Percentiles rank a stretch among this genome's conserved stretches.
These are phyloP conservation scores for Cyprinodon brontotheroides DNA, from an alignment of 2,113 vertebrate species.

Conservation along the genomic window DNA sequence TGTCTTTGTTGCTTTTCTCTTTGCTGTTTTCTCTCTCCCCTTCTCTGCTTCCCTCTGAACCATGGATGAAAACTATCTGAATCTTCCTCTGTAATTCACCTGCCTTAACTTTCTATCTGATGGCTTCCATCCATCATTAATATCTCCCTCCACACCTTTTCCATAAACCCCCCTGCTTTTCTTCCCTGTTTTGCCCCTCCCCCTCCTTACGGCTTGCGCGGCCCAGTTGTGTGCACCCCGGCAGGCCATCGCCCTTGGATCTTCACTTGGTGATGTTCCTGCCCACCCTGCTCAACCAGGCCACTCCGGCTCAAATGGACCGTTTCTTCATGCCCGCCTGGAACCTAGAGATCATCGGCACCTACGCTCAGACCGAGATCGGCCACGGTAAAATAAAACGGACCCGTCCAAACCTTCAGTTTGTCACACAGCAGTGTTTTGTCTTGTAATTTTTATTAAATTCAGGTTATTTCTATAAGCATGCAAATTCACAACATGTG, in stretches of 20 bases:
- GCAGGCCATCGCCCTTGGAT: conserved; percentile 91
- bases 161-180: conserved; percentile 24
- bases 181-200: conserved; percentile 13
- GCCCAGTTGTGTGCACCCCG: conserved; percentile 87
- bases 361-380: conserved; percentile 99
- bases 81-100: conserved; percentile 4
- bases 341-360: conserved; percentile 98
- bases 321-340: conserved; percentile 97
- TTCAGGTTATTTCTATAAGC: too few relatives aligned
- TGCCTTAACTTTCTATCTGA: conserved; percentile 1
- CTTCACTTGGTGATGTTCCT: conserved; percentile 99
- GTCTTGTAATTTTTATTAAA: neutral
- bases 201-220: conserved; percentile 39
- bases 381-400: conserved; percentile 90
- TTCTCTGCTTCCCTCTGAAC: neutral
- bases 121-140: neutral
- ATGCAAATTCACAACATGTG: too few relatives aligned
- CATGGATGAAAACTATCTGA: conserved; percentile 8
- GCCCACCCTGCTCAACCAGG: conserved; percentile 96
- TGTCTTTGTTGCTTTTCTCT: conserved; percentile 61
- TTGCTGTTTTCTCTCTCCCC: conserved; percentile 4
- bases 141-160: neutral
- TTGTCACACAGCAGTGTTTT: neutral
- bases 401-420: conserved; percentile 1
- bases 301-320: conserved; percentile 93